These are phyloP conservation scores for Melipona beecheii DNA, from an alignment of 2,888 invertebrate species.

Conservation along the genomic window DNA sequence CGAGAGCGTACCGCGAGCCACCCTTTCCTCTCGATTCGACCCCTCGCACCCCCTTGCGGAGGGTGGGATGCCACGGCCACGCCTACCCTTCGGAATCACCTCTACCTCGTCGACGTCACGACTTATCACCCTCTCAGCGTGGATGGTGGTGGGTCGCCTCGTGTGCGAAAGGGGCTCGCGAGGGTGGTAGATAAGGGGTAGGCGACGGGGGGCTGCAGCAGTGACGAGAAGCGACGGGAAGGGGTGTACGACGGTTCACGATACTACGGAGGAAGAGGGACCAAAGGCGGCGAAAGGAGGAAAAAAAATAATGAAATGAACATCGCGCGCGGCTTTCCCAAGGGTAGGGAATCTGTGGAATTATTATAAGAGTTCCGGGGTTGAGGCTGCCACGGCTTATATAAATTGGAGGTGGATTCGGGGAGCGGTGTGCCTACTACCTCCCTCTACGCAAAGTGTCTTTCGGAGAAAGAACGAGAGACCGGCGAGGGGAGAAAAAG, in stretches of 20 bases:
- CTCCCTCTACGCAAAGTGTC: conserved; percentile 12
- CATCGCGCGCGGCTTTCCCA: conserved; percentile 72
- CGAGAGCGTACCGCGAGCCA: conserved; percentile 75
- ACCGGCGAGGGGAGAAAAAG: background rate
- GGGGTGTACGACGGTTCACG: conserved; percentile 25
- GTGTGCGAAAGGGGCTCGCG: conserved; percentile 21
- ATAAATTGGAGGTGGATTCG: conserved; percentile 60
- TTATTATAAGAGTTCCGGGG: conserved; percentile 80
- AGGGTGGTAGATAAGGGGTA: background rate
- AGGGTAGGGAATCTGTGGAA: conserved; percentile 79
- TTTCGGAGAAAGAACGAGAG: conserved; percentile 2
- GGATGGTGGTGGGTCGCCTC: conserved; percentile 52
- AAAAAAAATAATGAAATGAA: conserved; percentile 84
- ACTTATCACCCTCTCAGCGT: conserved; percentile 83
- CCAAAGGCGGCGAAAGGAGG: conserved; percentile 42
- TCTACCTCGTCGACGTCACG: conserved; percentile 81
- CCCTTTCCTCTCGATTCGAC: conserved; percentile 66
- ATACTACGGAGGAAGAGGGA: conserved; percentile 45
- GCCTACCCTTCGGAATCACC: conserved; percentile 80
- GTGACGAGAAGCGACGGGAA: conserved; percentile 33
- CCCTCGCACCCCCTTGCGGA: conserved; percentile 59
- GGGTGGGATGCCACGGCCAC: conserved; percentile 76
- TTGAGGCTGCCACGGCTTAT: conserved; percentile 61
- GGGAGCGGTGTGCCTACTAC: background rate
- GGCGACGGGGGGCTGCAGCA: background rate